Conservation (phyloP, 1,140 invertebrate species). For the Physella acuta region DNA sequence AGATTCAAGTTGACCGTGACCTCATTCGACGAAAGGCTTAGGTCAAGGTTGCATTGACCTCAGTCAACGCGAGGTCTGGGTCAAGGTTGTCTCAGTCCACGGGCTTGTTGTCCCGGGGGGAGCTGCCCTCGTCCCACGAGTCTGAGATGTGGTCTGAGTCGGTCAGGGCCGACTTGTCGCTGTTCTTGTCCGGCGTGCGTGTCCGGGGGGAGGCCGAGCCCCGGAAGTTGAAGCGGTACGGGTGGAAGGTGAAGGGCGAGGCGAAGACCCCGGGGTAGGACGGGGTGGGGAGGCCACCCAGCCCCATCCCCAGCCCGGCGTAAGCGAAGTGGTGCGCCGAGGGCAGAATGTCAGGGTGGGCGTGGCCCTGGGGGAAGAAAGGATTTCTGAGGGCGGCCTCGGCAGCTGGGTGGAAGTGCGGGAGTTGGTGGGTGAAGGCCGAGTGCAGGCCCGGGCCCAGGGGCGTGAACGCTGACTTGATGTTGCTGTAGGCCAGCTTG, state of each 20-base stretch:
- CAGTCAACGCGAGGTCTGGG: too few species aligned
- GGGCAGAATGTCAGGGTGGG: constrained; percentile 29
- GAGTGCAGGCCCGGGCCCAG: constrained; percentile 48
- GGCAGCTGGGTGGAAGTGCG: constrained; percentile 33
- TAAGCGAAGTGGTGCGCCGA: constrained; percentile 33
- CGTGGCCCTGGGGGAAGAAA: constrained; percentile 34
- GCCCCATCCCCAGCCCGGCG: constrained; percentile 30
- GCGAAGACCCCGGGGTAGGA: constrained; percentile 36
- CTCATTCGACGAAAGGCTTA: too few species aligned
- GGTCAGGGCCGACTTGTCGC: constrained; percentile 34
- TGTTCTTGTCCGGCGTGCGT: constrained; percentile 35
- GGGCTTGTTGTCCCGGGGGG: constrained; percentile 28
- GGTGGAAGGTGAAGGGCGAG: constrained; percentile 40
- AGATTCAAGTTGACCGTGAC: too few species aligned
- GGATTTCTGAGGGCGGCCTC: constrained; percentile 39
- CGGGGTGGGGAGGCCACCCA: constrained; percentile 25
- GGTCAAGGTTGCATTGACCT: too few species aligned
- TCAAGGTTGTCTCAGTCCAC: constrained; percentile 4
- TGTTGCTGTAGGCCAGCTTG: constrained; percentile 35
- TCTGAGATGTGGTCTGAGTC: constrained; percentile 42
- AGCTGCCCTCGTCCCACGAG: constrained; percentile 39
- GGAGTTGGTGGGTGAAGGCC: constrained; percentile 49
- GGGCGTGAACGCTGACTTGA: constrained; percentile 57
- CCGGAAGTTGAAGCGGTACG: constrained; percentile 36
- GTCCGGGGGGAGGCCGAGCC: constrained; percentile 24